phyloP scores from a whole-genome alignment of 2,888 invertebrate genomes.

The Troilus luridus region DNA sequence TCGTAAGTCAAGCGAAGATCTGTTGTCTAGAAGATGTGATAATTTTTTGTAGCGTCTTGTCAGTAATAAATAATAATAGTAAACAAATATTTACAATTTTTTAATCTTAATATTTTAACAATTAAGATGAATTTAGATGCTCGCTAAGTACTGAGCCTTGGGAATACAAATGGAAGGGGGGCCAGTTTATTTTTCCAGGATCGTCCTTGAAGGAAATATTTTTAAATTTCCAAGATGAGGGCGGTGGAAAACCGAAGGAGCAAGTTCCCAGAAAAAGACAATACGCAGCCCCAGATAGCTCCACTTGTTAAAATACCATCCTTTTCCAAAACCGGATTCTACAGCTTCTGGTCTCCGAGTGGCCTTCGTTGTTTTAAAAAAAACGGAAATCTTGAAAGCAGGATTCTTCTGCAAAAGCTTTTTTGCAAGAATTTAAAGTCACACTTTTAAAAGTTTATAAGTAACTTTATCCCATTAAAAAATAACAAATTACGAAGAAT shows the following conservation, averaged over 20 bases:
- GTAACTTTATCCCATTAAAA: too few relatives aligned
- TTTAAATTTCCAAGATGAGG: background rate
- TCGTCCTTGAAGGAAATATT: slow-evolving; percentile 43
- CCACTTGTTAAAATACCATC: slow-evolving; percentile 27
- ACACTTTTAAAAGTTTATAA: too few relatives aligned
- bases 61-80: too few relatives aligned
- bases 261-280: background rate
- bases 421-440: too few relatives aligned
- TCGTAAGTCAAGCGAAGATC: too few relatives aligned
- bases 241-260: background rate
- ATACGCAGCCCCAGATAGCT: slow-evolving; percentile 16
- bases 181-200: background rate
- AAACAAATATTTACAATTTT: too few relatives aligned
- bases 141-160: background rate
- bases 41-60: too few relatives aligned
- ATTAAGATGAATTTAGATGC: too few relatives aligned
- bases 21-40: too few relatives aligned
- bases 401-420: background rate
- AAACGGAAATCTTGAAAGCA: background rate
- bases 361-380: slow-evolving; percentile 13
- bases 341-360: background rate
- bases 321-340: slow-evolving; percentile 17
- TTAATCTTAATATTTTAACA: too few relatives aligned
- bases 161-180: background rate
- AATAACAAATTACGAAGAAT: too few relatives aligned